Evolutionary conservation across 1,140 invertebrate genomes (phyloP), one percentile per base, ranked within the genome.

Genomic region (Heliconius congener): DNA sequence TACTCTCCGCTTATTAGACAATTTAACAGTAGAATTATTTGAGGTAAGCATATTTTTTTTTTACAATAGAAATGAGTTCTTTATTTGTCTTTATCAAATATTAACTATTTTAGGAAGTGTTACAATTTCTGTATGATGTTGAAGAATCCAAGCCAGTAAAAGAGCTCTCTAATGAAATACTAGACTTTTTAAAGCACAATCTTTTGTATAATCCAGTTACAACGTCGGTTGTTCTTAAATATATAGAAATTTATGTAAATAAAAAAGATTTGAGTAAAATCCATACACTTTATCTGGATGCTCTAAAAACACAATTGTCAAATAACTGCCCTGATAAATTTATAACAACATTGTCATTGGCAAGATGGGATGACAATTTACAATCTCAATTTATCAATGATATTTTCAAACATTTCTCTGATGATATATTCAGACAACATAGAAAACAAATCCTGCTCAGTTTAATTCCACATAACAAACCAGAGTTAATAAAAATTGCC

Each of bases 391-490:
- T 92, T 73, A 81, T 82, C 9, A 84, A 89, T 72, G 80, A 92
- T 60, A 85, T 93, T 55, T 79, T 94, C 18, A 90, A 85, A 73
- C 86, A 84, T 60, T 83, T 93, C 70, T 86, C 87, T 52, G 86
- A 87, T 74, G 92, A 93, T 66, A 76, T 77, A 55, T 92, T 86
- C 55, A 88, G 87, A 77, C 93, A 93, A 81, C 88, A 90, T 39
- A 89, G 87, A 78, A 94, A 94, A 81, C 92, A 93, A 85, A 90
- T 94, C 46, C 81, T 94, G 18, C 85, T 94, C 1, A 91, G 90
- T 52, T 83, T 94, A 18, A 81, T 93, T 37, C 84, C 88, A n/a
- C 91, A 92, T 73, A 79, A 86, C 1, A 89, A 78, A 71, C 91
- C 93, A 74, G 86, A 93, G 70, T 84, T 93, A 5, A 76, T 93